These are phyloP conservation scores for Xanthia icteritia DNA, from an alignment of 2,888 invertebrate genomes.

Conservation along the genomic window DNA sequence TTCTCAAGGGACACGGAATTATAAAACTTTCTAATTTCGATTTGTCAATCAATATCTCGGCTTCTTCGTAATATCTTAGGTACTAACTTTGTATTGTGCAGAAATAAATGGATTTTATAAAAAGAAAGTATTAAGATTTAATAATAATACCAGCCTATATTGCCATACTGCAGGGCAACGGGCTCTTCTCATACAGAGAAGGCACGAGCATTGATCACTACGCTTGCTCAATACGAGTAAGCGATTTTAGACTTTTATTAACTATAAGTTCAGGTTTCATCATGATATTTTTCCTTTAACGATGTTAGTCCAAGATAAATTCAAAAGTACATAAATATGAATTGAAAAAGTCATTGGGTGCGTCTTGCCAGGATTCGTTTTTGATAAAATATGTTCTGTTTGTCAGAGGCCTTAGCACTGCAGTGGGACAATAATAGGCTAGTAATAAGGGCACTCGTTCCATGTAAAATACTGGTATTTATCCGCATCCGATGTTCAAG, in stretches of 20 bases:
- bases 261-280: background rate
- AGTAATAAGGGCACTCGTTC: background rate
- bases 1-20: conserved; percentile 23
- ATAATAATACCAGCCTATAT: background rate
- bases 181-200: background rate
- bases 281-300: background rate
- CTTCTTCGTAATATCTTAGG: conserved; percentile 19
- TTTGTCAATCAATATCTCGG: conserved; percentile 48
- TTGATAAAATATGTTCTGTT: background rate
- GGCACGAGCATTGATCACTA: background rate
- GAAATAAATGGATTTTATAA: background rate
- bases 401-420: background rate
- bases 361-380: background rate
- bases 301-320: background rate
- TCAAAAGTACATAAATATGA: background rate
- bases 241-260: background rate
- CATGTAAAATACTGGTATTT: background rate
- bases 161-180: background rate
- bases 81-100: conserved; percentile 20
- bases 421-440: background rate
- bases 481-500: too few relatives aligned
- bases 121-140: background rate
- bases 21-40: conserved; percentile 53
- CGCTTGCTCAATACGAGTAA: background rate
- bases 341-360: background rate